Conservation (phyloP, 53 echinoderm and acorn worm genomes). For the Holothuria leucospilota region DNA sequence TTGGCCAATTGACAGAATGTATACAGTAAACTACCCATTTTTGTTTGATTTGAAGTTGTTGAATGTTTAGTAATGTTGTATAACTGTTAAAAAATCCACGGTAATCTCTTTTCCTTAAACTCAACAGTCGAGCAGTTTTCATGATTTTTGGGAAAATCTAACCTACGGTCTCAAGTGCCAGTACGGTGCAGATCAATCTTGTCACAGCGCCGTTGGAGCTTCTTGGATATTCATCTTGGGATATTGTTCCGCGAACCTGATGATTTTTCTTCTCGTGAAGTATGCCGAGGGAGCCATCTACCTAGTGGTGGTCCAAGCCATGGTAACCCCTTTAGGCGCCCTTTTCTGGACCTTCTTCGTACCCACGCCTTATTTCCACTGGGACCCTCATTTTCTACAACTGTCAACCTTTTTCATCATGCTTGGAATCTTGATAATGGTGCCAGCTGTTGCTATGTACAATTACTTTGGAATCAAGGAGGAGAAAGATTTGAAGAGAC, state of each 20-base stretch:
- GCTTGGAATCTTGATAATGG: conserved; percentile 73
- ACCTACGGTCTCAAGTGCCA: conserved; percentile 73
- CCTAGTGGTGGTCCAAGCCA: conserved; percentile 85
- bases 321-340: conserved; percentile 85
- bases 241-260: conserved; percentile 85
- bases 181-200: conserved; percentile 70
- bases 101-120: not conserved
- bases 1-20: too few relatives aligned
- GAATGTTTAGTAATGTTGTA: too few relatives aligned
- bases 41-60: too few relatives aligned
- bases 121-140: conserved; percentile 67
- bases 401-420: conserved; percentile 79
- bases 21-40: too few relatives aligned
- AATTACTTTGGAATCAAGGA: conserved; percentile 83
- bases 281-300: conserved; percentile 95
- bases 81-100: too few relatives aligned
- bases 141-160: conserved; percentile 73
- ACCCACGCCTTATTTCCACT: conserved; percentile 70
- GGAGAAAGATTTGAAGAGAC: conserved; percentile 11
- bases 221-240: conserved; percentile 79
- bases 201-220: conserved; percentile 68
- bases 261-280: conserved; percentile 86
- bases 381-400: conserved; percentile 78
- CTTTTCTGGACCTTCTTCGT: conserved; percentile 88
- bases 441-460: conserved; percentile 89